Conservation (phyloP, 2,797 vertebrate genomes). For the Odontamblyopus lacepedii region DNA sequence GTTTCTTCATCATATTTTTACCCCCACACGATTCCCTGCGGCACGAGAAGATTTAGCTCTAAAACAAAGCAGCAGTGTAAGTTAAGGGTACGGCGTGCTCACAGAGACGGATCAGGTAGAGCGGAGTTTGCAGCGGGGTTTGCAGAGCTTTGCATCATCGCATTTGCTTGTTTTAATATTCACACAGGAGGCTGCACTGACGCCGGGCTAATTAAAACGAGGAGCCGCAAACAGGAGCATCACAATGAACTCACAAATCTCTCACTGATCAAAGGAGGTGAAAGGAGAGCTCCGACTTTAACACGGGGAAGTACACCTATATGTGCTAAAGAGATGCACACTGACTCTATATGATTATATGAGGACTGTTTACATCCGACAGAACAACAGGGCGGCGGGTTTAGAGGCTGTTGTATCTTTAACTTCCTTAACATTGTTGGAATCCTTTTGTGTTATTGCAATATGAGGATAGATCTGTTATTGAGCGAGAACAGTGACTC, state of each 20-base stretch:
- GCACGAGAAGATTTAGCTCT: not conserved
- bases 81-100: not conserved
- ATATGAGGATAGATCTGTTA: too few species aligned
- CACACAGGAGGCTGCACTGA: not conserved
- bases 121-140: not conserved
- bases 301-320: not conserved
- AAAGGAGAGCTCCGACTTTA: not conserved
- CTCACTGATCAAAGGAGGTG: not conserved
- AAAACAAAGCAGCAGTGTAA: not conserved
- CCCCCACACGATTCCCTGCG: not conserved
- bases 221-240: conserved; percentile 16
- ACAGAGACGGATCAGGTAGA: not conserved
- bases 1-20: not conserved
- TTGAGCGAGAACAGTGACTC: too few species aligned
- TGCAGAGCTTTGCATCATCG: conserved; percentile 11
- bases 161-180: conserved; percentile 13
- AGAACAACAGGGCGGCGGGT: not conserved
- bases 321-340: not conserved
- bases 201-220: not conserved
- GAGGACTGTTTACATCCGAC: too few species aligned
- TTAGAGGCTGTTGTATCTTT: not conserved
- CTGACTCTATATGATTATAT: too few species aligned
- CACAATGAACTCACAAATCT: not conserved
- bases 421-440: too few species aligned
- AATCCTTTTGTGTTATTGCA: too few species aligned